Evolutionary conservation across 2,797 vertebrate genomes (phyloP), one percentile per base, ranked within the genome.

Genomic region (Hybognathus amarus): DNA sequence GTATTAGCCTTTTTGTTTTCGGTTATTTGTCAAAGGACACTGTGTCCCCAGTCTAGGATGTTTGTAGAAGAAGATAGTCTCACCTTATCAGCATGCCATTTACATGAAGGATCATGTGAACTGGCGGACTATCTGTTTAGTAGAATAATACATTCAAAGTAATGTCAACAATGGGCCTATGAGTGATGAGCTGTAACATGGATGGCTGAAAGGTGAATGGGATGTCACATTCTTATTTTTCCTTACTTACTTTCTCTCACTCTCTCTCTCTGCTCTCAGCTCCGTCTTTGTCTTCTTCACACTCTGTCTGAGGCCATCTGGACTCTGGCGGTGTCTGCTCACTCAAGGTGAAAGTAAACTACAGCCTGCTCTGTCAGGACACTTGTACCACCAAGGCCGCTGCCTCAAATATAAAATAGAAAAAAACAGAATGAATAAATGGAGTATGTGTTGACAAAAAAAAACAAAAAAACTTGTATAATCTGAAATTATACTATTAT

Each of bases 61-160:
- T 88, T 88, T 88, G 66, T 83, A 74, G 74, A 85, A 84, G 80
- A 76, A 89, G 61, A 80, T 84, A 84, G 88, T 87, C 86, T 90
- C 89, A 83, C 86, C 56, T 86, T 86, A 88, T 91, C 89, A 87
- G 67, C 82, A 82, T 85, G 67, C 63, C 79, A 84, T 86, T 87
- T 80, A 84, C 85, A 82, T 90, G 88, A 92, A 91, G 84, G 89
- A 92, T 94, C 80, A 88, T 88, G 91, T 91, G 85, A 81, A 75
- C 79, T 84, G 85, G 82, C 71, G 38, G 24, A 85, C 73, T 86
- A 86, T 93, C 91, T 92, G 89, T 92, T 90, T 89, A 89, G 85
- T 64, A 80, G 87, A 89, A 87, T 86, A 86, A 85, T 83, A 86
- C 80, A 85, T 87, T 89, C 88, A 89, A 84, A 47, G 82, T 84